Percentiles rank a stretch among this genome's conserved stretches.
phyloP scores from a whole-genome alignment of 2,888 invertebrate species.

The Glyphotaelius pellucidus region DNA sequence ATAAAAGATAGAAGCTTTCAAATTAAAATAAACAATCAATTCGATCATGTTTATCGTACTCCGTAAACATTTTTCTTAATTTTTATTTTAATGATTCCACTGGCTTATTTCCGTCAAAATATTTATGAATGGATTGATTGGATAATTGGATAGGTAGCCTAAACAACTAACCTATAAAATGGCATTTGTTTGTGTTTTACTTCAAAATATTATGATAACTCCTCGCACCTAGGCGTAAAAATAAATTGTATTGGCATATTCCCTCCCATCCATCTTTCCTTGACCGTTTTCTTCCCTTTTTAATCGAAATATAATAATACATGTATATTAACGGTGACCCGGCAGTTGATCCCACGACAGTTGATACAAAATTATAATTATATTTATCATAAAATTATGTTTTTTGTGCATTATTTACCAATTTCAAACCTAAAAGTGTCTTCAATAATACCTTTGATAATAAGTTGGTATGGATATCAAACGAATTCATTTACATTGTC shows the following conservation, averaged over 20 bases:
- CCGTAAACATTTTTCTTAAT: background rate
- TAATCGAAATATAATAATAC: background rate
- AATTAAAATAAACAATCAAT: constrained; percentile 2
- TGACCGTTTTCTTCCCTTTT: background rate
- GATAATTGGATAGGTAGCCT: constrained; percentile 2
- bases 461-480: too few species aligned
- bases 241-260: background rate
- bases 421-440: too few species aligned
- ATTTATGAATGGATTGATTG: constrained; percentile 2
- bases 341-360: too few species aligned
- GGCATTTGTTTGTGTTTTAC: background rate
- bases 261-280: background rate
- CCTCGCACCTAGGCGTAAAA: background rate
- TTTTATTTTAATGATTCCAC: background rate
- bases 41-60: background rate
- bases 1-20: background rate
- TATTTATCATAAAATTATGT: too few species aligned
- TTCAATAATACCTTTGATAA: too few species aligned
- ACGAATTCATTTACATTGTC: too few species aligned
- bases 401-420: too few species aligned
- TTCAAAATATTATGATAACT: background rate
- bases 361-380: too few species aligned
- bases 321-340: too few species aligned
- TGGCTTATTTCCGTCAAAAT: background rate
- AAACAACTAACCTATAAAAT: background rate